Conservation (phyloP, 1,140 invertebrate species). For the Ptiloglossa arizonensis region DNA sequence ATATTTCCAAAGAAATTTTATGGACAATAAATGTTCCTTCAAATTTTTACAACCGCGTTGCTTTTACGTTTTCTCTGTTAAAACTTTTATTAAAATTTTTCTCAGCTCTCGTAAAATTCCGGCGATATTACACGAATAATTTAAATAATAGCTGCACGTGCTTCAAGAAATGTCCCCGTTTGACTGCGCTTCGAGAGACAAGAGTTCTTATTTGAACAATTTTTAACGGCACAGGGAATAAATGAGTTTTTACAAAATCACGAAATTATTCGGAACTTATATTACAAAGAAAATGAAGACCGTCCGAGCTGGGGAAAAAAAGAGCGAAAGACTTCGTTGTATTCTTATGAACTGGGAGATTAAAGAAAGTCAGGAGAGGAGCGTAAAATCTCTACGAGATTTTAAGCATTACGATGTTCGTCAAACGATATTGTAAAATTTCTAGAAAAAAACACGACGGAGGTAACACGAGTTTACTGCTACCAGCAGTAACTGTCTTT, state of each 20-base stretch:
- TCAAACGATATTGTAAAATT: conserved; percentile 3
- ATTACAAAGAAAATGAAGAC: conserved; percentile 38
- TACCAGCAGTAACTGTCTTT: background rate
- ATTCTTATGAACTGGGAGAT: conserved; percentile 58
- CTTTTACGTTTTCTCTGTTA: background rate
- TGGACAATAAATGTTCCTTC: background rate
- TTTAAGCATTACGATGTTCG: conserved; percentile 34
- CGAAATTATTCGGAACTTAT: conserved; percentile 40
- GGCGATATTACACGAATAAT: conserved; percentile 2
- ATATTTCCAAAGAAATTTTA: background rate
- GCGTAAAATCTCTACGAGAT: conserved; percentile 40
- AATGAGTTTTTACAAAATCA: conserved; percentile 32
- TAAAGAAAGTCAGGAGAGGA: conserved; percentile 48
- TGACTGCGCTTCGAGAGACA: background rate
- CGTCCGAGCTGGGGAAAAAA: conserved; percentile 25
- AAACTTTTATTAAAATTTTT: conserved; percentile 2
- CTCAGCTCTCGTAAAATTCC: background rate
- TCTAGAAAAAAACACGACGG: too few relatives aligned
- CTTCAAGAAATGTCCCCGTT: background rate
- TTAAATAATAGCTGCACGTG: conserved; percentile 6
- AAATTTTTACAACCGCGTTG: background rate
- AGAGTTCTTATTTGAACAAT: conserved; percentile 14
- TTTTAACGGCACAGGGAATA: conserved; percentile 6
- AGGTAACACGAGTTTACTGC: background rate
- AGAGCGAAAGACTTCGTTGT: conserved; percentile 43